These are phyloP conservation scores for Protomyctophum bolini DNA, from an alignment of 2,113 vertebrate genomes.

Conservation along the genomic window DNA sequence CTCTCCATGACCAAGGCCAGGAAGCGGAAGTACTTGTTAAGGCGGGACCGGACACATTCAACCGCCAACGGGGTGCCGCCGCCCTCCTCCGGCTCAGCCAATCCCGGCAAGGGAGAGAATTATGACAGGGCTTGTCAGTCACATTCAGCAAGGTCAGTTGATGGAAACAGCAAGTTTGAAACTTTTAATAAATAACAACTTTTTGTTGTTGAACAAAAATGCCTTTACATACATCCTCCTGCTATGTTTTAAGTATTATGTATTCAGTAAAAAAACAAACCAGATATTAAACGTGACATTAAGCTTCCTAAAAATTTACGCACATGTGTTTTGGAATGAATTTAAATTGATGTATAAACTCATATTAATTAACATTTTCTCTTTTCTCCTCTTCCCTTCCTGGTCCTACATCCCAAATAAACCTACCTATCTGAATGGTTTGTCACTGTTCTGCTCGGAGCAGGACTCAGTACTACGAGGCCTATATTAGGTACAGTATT, in stretches of 20 bases:
- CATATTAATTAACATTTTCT: neutral
- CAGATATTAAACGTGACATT: no score
- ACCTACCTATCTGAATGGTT: conserved; percentile 11
- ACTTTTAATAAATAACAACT: neutral
- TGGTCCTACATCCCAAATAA: conserved; percentile 7
- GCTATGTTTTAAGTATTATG: neutral
- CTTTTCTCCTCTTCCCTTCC: neutral
- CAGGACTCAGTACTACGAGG: conserved; percentile 93
- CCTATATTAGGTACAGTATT: conserved; percentile 94
- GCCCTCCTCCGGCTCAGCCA: conserved; percentile 31
- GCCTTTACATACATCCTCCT: no score
- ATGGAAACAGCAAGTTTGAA: neutral
- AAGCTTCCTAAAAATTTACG: no score
- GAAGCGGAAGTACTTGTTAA: conserved; percentile 68
- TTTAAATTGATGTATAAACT: neutral
- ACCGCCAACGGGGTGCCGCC: conserved; percentile 74
- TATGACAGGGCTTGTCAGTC: conserved; percentile 80
- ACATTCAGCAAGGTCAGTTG: conserved; percentile 85
- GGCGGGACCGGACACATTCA: conserved; percentile 68
- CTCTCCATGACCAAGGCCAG: conserved; percentile 83
- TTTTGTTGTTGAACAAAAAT: neutral
- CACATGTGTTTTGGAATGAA: neutral
- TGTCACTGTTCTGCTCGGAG: conserved; percentile 68
- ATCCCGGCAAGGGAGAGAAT: conserved; percentile 54
- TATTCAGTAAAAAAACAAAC: no score